These are phyloP conservation scores for Macquaria ambigua DNA, from an alignment of 2,113 vertebrate species.

Conservation along the genomic window DNA sequence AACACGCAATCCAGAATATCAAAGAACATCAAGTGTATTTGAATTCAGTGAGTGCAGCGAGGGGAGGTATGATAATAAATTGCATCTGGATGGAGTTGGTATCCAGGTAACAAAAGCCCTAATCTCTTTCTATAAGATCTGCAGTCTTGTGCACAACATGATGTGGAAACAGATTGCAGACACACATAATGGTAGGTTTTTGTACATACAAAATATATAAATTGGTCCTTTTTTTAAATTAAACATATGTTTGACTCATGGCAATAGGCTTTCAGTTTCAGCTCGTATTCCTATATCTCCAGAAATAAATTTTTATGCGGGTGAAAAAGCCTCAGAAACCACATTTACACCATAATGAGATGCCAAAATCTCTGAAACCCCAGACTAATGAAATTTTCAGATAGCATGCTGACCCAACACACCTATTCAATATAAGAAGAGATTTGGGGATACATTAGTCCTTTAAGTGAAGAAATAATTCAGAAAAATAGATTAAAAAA, in stretches of 20 bases:
- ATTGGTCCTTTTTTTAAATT: neutral
- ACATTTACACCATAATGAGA: slow-evolving; percentile 35
- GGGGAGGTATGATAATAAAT: slow-evolving; percentile 66
- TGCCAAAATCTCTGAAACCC: slow-evolving; percentile 16
- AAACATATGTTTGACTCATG: neutral
- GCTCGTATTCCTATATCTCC: neutral
- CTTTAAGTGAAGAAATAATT: slow-evolving; percentile 35
- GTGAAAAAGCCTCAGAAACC: slow-evolving; percentile 21
- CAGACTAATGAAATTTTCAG: slow-evolving; percentile 42
- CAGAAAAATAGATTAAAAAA: slow-evolving; percentile 23
- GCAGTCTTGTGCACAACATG: slow-evolving; percentile 33
- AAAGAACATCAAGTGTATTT: slow-evolving; percentile 68
- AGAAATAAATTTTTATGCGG: slow-evolving; percentile 2
- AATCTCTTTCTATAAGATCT: slow-evolving; percentile 68
- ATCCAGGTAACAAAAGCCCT: slow-evolving; percentile 78
- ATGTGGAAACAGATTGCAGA: slow-evolving; percentile 34
- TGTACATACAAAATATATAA: neutral
- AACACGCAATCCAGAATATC: slow-evolving; percentile 53
- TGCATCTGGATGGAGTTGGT: slow-evolving; percentile 67
- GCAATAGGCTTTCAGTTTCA: neutral
- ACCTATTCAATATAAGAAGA: neutral
- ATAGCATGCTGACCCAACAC: slow-evolving; percentile 10
- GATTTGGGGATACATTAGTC: neutral
- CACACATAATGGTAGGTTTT: slow-evolving; percentile 11
- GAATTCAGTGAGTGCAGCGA: slow-evolving; percentile 63